These are phyloP conservation scores for Sebastes glaucus DNA, from an alignment of 2,797 vertebrate genomes.

Conservation along the genomic window DNA sequence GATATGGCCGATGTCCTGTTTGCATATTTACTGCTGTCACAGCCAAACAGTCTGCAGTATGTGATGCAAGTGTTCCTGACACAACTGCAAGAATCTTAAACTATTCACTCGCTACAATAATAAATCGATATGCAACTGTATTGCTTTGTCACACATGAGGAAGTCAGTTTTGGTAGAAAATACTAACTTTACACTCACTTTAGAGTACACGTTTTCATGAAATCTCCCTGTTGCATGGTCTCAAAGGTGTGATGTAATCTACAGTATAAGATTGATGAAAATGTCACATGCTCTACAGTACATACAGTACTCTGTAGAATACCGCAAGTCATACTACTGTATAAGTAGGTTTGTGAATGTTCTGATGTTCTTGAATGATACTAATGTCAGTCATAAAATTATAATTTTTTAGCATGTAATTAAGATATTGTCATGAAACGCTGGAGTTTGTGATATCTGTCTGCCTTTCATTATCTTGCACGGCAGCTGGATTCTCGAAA, in stretches of 20 bases:
- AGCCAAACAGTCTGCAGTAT: not conserved
- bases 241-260: conserved; percentile 2
- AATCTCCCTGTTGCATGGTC: not conserved
- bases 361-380: too few relatives aligned
- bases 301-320: not conserved
- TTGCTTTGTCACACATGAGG: conserved; percentile 15
- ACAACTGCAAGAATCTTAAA: conserved; percentile 24
- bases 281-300: not conserved
- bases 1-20: conserved; percentile 35
- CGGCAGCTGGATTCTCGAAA: too few relatives aligned
- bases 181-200: not conserved
- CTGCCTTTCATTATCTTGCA: too few relatives aligned
- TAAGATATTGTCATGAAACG: too few relatives aligned
- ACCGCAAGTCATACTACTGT: too few relatives aligned
- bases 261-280: not conserved
- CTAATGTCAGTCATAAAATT: too few relatives aligned
- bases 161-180: conserved; percentile 26
- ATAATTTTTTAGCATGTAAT: too few relatives aligned
- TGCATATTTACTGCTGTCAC: conserved; percentile 40
- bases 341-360: not conserved
- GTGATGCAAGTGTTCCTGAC: conserved; percentile 33
- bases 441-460: too few relatives aligned
- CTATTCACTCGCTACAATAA: not conserved
- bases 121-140: conserved; percentile 1
- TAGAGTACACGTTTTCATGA: not conserved